A percentile compares a stretch with the other conserved stretches of the same genome.
These are phyloP conservation scores for Acanthaster planci DNA, from an alignment of 35 echinoderm and acorn worm species.

Conservation along the genomic window DNA sequence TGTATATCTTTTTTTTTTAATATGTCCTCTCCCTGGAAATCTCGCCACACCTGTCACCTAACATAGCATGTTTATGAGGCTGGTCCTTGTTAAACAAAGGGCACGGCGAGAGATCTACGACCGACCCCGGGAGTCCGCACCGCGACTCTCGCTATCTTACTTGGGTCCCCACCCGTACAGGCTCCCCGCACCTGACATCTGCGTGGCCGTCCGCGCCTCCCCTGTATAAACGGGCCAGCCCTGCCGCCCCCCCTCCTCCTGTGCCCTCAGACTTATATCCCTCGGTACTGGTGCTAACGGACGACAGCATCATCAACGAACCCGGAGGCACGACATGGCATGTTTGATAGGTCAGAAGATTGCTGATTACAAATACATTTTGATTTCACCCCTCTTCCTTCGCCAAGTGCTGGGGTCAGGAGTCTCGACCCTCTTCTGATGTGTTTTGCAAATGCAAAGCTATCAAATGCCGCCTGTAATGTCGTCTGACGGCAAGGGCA, in stretches of 20 bases:
- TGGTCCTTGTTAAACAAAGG: background rate
- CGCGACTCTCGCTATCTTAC: background rate
- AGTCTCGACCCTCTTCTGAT: background rate
- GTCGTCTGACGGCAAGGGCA: background rate
- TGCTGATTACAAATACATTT: too few relatives aligned
- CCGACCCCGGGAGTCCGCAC: background rate
- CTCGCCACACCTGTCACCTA: background rate
- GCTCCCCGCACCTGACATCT: too few relatives aligned
- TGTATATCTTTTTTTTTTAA: too few relatives aligned
- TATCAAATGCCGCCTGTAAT: constrained; percentile 2
- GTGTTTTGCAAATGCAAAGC: constrained; percentile 4
- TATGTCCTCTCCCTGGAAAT: background rate
- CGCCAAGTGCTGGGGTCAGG: background rate
- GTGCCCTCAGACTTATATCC: too few relatives aligned
- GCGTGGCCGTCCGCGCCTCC: too few relatives aligned
- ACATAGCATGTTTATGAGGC: constrained; percentile 12
- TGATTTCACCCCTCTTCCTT: background rate
- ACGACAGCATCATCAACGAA: too few relatives aligned
- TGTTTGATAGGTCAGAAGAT: too few relatives aligned
- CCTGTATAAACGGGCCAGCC: too few relatives aligned
- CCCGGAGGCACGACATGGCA: too few relatives aligned
- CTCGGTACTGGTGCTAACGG: too few relatives aligned
- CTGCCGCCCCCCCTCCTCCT: too few relatives aligned
- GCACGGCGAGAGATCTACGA: background rate
- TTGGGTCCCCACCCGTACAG: too few relatives aligned